Conservation (phyloP, 1,140 invertebrate species). For the Diachasma alloeum region DNA sequence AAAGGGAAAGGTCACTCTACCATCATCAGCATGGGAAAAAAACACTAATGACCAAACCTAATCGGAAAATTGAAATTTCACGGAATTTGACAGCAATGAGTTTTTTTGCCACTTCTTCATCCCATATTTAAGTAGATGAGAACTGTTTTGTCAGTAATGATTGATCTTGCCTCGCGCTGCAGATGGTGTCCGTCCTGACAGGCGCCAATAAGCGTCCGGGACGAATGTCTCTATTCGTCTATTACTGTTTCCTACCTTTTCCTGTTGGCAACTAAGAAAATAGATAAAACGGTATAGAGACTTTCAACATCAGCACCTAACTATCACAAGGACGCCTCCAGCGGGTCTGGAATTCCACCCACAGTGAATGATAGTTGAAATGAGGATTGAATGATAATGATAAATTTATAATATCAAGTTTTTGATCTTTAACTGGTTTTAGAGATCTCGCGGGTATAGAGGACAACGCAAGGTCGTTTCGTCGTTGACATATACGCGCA, state of each 20-base stretch:
- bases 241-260: neutral
- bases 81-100: neutral
- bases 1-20: too few relatives aligned
- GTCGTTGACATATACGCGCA: constrained; percentile 7
- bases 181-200: neutral
- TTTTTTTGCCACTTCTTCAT: neutral
- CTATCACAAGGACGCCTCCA: neutral
- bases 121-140: neutral
- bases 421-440: constrained; percentile 19
- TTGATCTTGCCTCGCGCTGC: neutral
- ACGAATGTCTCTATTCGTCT: neutral
- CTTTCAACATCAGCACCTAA: neutral
- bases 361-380: neutral
- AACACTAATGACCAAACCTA: neutral
- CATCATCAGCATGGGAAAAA: too few relatives aligned
- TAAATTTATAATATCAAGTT: neutral
- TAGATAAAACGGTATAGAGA: neutral
- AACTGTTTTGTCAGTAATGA: neutral
- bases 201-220: neutral
- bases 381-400: neutral
- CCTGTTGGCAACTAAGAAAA: neutral
- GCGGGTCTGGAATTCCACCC: neutral
- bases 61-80: neutral
- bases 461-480: constrained; percentile 23
- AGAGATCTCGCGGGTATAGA: neutral